A percentile compares a stretch with the other conserved stretches of the same genome.
Evolutionary conservation across 2,888 invertebrate genomes (phyloP).

Genomic region (Acleris emargana): DNA sequence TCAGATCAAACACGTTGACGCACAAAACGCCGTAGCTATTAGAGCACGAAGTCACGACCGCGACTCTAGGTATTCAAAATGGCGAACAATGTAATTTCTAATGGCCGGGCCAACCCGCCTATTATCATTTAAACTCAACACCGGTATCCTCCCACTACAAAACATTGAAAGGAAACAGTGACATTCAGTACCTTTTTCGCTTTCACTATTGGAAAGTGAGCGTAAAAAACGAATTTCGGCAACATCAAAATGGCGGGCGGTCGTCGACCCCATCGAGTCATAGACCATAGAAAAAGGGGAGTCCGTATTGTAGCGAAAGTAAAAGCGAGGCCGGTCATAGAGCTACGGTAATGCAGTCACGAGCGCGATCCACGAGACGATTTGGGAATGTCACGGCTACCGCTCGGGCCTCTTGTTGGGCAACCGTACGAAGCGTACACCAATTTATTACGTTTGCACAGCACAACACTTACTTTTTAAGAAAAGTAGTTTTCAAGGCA

Average conservation of each 20-base stretch:
- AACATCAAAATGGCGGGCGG: constrained; percentile 73
- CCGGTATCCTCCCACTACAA: constrained; percentile 75
- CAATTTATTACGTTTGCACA: constrained; percentile 49
- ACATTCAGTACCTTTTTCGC: constrained; percentile 80
- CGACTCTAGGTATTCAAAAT: constrained; percentile 50
- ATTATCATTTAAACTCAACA: constrained; percentile 69
- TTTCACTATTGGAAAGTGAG: constrained; percentile 84
- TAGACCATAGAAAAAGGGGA: constrained; percentile 76
- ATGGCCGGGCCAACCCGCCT: constrained; percentile 56
- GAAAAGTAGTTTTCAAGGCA: no score
- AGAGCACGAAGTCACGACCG: constrained; percentile 39
- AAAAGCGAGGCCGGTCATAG: constrained; percentile 64
- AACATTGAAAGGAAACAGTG: constrained; percentile 80
- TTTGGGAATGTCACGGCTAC: constrained; percentile 82
- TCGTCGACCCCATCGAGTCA: constrained; percentile 70
- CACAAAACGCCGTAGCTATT: constrained; percentile 33
- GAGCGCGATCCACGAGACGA: constrained; percentile 74
- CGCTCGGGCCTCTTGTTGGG: constrained; percentile 58
- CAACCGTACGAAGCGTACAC: constrained; percentile 48
- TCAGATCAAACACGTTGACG: constrained; percentile 24
- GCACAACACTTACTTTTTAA: constrained; percentile 45
- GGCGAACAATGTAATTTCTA: constrained; percentile 64
- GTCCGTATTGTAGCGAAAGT: constrained; percentile 75
- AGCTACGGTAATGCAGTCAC: constrained; percentile 61
- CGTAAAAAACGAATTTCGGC: constrained; percentile 83